phyloP scores from a whole-genome alignment of 2,888 invertebrate genomes.

The Brachyptera risi region DNA sequence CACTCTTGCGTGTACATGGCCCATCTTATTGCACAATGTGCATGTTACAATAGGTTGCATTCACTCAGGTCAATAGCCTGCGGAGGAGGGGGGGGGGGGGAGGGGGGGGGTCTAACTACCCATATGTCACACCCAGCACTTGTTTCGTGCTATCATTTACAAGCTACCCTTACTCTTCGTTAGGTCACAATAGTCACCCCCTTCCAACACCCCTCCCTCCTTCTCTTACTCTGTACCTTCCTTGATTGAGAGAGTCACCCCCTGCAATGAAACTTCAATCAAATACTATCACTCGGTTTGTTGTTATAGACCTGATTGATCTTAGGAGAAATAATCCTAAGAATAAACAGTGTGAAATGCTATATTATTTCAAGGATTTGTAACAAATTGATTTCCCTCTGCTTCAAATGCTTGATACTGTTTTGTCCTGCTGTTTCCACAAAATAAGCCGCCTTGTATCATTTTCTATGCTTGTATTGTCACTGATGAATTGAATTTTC shows the following conservation, averaged over 20 bases:
- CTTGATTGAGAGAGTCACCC: background rate
- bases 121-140: conserved; percentile 11
- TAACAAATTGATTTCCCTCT: no score
- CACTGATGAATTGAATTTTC: no score
- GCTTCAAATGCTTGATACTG: no score
- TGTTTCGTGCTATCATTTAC: conserved; percentile 16
- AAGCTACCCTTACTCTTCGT: conserved; percentile 13
- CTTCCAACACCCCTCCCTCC: background rate
- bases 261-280: conserved; percentile 17
- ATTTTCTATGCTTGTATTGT: no score
- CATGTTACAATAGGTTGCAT: no score
- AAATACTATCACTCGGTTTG: background rate
- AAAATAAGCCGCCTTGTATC: no score
- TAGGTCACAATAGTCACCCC: conserved; percentile 3
- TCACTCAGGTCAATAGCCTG: background rate
- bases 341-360: no score
- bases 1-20: background rate
- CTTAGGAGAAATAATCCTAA: no score
- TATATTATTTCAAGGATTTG: no score
- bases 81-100: background rate
- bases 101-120: background rate
- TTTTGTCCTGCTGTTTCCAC: no score
- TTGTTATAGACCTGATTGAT: background rate
- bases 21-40: no score
- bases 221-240: background rate